Percentiles rank a stretch among this genome's conserved stretches.
Conservation (phyloP, 2,113 vertebrate genomes). For the Malurus melanocephalus region DNA sequence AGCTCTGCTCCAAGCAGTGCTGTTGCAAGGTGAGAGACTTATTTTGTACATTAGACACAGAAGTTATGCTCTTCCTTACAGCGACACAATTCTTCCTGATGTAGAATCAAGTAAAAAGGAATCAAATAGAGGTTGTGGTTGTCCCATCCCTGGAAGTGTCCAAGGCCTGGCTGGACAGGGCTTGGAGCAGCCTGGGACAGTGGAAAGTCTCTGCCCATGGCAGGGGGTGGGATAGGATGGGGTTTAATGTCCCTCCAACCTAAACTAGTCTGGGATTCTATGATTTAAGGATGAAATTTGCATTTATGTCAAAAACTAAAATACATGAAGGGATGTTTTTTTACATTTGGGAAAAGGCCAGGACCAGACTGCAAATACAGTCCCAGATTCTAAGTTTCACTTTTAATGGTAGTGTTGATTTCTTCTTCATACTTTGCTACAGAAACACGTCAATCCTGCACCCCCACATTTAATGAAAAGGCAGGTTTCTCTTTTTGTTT, state of each 20-base stretch:
- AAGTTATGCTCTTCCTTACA: background rate
- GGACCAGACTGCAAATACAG: background rate
- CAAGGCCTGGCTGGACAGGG: background rate
- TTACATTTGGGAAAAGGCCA: background rate
- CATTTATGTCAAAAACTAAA: background rate
- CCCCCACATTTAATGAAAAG: background rate
- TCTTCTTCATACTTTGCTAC: background rate
- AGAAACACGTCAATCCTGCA: background rate
- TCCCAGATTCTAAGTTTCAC: background rate
- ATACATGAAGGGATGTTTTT: fast-evolving
- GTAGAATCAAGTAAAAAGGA: background rate
- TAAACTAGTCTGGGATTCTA: background rate
- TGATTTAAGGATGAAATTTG: background rate
- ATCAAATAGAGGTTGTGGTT: background rate
- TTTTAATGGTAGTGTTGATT: fast-evolving
- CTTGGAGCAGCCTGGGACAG: background rate
- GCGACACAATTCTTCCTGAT: background rate
- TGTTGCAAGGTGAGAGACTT: background rate
- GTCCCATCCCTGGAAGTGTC: background rate
- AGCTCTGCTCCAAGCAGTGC: background rate
- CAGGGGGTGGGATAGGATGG: background rate
- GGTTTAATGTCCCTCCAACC: background rate
- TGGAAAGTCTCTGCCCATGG: background rate
- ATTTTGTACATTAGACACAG: background rate
- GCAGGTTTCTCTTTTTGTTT: background rate